Conservation (phyloP, 1,140 invertebrate species). For the Lamellibrachia luymesi region DNA sequence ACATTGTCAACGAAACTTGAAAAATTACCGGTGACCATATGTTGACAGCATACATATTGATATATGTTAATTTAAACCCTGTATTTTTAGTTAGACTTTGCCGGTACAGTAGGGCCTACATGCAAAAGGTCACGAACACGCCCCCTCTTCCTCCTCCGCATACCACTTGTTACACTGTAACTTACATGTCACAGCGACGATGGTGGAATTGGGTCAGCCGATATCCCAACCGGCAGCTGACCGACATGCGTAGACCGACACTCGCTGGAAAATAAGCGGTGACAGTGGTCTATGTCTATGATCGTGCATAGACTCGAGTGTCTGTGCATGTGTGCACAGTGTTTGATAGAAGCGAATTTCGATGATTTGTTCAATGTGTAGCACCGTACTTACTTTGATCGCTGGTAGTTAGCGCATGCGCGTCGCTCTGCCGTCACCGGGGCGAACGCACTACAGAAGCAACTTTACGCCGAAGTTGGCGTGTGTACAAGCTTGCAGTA, state of each 20-base stretch:
- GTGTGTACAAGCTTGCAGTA: not conserved
- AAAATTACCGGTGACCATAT: too few relatives aligned
- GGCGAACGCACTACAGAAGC: not conserved
- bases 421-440: not conserved
- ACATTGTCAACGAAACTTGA: too few relatives aligned
- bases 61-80: too few relatives aligned
- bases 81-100: not conserved
- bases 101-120: not conserved
- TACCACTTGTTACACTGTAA: not conserved
- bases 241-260: too few relatives aligned
- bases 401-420: not conserved
- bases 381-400: not conserved
- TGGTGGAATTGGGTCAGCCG: not conserved
- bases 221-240: not conserved
- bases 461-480: not conserved
- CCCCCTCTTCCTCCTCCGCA: too few relatives aligned
- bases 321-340: not conserved
- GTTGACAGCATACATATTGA: too few relatives aligned
- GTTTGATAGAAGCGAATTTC: not conserved
- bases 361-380: not conserved
- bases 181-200: not conserved
- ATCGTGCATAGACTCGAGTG: not conserved
- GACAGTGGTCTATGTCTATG: not conserved
- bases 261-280: not conserved
- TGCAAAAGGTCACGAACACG: not conserved